Conservation (phyloP, 2,113 vertebrate genomes). For the Indicator indicator region DNA sequence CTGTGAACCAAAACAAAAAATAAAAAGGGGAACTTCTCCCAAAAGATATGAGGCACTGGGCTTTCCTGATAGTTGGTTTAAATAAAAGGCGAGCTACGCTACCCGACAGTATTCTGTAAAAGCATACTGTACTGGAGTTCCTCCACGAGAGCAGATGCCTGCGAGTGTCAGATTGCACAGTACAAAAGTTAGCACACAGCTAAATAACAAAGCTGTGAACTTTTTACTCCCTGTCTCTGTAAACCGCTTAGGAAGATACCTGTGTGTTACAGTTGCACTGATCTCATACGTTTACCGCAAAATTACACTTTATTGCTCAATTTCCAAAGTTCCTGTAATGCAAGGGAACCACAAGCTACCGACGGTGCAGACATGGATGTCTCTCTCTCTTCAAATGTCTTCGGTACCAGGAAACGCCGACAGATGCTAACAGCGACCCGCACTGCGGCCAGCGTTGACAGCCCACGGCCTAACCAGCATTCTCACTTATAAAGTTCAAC, state of each 20-base stretch:
- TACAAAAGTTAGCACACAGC: not conserved
- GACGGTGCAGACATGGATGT: rapidly evolving
- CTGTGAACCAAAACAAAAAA: not conserved
- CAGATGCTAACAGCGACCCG: rapidly evolving
- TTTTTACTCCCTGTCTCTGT: not conserved
- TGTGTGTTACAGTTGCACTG: rapidly evolving
- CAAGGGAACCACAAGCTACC: rapidly evolving
- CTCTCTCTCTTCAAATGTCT: too few relatives aligned
- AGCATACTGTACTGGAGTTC: rapidly evolving
- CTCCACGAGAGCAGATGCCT: not conserved
- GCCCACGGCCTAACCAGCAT: rapidly evolving
- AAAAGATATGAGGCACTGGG: rapidly evolving
- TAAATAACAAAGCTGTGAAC: not conserved
- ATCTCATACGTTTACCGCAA: rapidly evolving
- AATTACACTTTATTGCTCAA: rapidly evolving
- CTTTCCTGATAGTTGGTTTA: not conserved
- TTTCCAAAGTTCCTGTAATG: not conserved
- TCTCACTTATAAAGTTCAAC: rapidly evolving
- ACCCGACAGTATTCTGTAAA: not conserved
- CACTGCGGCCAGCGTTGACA: rapidly evolving
- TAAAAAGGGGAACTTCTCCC: not conserved
- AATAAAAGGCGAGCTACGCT: not conserved
- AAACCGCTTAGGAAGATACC: not conserved
- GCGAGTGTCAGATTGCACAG: rapidly evolving
- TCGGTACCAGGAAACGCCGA: rapidly evolving